Evolutionary conservation across 2,113 vertebrate species (phyloP).

Genomic region (Plecturocebus donacophilus): DNA sequence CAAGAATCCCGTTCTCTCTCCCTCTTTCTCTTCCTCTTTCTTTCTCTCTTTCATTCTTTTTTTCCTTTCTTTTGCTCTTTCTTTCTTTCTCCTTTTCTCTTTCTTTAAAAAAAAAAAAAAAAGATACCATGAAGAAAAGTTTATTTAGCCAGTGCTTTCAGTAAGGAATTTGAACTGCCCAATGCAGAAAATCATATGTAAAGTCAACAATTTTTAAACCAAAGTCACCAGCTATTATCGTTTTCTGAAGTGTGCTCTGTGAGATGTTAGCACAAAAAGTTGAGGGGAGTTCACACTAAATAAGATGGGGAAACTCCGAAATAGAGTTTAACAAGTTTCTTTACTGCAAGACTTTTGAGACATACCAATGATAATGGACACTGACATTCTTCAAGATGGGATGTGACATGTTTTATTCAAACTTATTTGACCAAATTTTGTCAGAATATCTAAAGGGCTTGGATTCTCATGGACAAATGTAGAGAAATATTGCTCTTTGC

Average conservation of each 20-base stretch:
- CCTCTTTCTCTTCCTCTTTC: too few species aligned
- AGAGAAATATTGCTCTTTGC: background rate
- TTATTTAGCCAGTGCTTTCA: background rate
- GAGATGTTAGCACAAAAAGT: background rate
- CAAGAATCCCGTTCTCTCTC: too few species aligned
- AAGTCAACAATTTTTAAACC: constrained; percentile 37
- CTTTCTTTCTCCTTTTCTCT: too few species aligned
- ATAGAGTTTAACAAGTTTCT: background rate
- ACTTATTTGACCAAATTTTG: background rate
- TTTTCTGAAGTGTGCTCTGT: background rate
- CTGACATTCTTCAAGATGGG: background rate
- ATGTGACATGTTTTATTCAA: background rate
- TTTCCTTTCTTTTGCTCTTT: too few species aligned
- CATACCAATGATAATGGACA: background rate
- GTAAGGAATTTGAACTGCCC: background rate
- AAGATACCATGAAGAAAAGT: background rate
- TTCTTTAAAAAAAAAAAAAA: too few species aligned
- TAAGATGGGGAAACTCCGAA: background rate
- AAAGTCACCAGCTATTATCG: background rate
- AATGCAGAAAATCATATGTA: background rate
- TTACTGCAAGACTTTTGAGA: background rate
- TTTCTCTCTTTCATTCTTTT: too few species aligned
- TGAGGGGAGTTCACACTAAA: background rate
- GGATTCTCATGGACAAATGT: background rate
- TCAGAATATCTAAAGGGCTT: background rate